A percentile compares a stretch with the other conserved stretches of the same genome.
phyloP scores from a whole-genome alignment of 1,140 invertebrate genomes.

The Temnothorax nylanderi region DNA sequence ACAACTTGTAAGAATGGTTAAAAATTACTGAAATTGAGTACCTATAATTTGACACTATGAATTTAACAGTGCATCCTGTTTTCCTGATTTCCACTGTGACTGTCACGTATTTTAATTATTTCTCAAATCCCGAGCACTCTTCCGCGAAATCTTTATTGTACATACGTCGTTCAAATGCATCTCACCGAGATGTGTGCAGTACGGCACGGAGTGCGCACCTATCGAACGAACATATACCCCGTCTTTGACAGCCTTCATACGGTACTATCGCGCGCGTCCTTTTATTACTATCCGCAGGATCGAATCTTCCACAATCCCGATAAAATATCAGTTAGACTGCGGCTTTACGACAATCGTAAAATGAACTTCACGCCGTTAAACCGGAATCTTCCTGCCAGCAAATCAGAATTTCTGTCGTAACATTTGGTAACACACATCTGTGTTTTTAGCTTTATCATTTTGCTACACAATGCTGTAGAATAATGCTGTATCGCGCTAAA shows the following conservation, averaged over 20 bases:
- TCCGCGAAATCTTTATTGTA: not conserved
- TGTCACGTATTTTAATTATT: not conserved
- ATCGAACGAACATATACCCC: not conserved
- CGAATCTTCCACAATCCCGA: conserved; percentile 44
- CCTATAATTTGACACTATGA: too few species aligned
- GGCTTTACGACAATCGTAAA: conserved; percentile 71
- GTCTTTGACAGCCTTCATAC: not conserved
- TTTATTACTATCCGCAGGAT: conserved; percentile 46
- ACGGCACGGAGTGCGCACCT: not conserved
- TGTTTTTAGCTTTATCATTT: not conserved
- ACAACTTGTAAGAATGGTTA: too few species aligned
- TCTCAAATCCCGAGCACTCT: not conserved
- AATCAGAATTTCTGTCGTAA: conserved; percentile 15
- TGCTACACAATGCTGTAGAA: not conserved
- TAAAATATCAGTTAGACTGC: conserved; percentile 65
- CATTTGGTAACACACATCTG: not conserved
- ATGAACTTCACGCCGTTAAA: conserved; percentile 44
- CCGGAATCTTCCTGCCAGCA: not conserved
- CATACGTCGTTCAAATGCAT: not conserved
- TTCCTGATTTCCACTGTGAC: not conserved
- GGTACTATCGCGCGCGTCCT: conserved; percentile 7
- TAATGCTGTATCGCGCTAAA: not conserved
- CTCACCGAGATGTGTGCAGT: not conserved
- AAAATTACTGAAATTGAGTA: too few species aligned
- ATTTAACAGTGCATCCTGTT: too few species aligned